Evolutionary conservation across 92 coral and sea anemone species (phyloP), one percentile per base, ranked within the genome.

Genomic region (Scolanthus callimorphus): DNA sequence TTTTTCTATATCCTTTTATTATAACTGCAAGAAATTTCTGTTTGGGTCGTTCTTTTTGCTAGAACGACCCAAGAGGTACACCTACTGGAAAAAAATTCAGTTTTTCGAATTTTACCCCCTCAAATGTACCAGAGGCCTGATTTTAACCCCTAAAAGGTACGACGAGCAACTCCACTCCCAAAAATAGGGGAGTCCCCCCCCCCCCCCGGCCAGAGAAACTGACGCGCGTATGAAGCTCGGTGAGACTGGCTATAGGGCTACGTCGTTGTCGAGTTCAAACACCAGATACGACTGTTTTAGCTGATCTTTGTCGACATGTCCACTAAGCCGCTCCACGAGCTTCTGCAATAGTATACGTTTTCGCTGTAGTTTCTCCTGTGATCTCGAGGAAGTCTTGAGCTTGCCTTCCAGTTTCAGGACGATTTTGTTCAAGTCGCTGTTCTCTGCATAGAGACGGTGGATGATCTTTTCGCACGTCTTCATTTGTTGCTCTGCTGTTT

Each of bases 251-350:
- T 57, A 81, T 19, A 74, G 57, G 23, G 92, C 74, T 37, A 84
- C 51, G 54, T 89, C 99, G 70, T 90, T 89, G 45, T 94, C 99
- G n/a, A 94, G 87, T 65, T 94, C 99, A 11, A 89, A 48, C 8
- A 94, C 89, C 2, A 94, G 65, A 43, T 84, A 84, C 0, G 97
- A 82, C 38, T 94, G 99, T 1, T 80, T 76, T 9, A 89, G 49
- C 0, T 68, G 76, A 25, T 94, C 97, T 31, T 94, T 86, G 27
- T 80, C 95, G 10, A 86, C 77, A 26, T 77, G 96, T 12, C 78
- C 77, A 60, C 95, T 83, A 0, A 89, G 84, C 52, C 84, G 84
- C 13, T 94, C 97, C 47, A 94, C 91, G 8, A 89, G 87, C 28
- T 90, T 83, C 51, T 89, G 95, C 2, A 94, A 73, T 39, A 94